Conservation (phyloP, 2,888 invertebrate species). For the Tachina grossa region DNA sequence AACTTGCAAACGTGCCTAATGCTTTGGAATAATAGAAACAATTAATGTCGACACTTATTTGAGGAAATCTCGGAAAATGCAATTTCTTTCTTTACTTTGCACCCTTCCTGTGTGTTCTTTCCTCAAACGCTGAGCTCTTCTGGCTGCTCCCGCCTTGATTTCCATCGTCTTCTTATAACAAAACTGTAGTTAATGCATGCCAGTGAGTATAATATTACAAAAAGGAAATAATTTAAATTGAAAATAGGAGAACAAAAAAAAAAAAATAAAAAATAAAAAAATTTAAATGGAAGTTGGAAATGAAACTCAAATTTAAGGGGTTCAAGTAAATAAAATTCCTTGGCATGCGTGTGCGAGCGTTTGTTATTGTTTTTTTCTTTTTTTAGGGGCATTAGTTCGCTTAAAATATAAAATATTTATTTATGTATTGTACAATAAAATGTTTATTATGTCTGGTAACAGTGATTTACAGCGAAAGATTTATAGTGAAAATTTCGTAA, state of each 20-base stretch:
- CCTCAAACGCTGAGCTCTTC: neutral
- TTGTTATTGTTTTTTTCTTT: neutral
- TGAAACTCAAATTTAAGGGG: constrained; percentile 4
- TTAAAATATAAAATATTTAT: constrained; percentile 31
- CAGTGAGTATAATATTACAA: constrained; percentile 6
- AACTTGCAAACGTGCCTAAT: constrained; percentile 65
- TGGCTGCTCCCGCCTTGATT: neutral
- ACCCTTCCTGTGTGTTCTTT: neutral
- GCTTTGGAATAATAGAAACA: constrained; percentile 65
- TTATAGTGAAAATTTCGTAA: neutral
- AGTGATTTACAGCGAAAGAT: neutral
- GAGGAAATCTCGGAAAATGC: constrained; percentile 42
- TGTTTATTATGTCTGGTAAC: neutral
- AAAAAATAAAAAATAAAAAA: too few relatives aligned
- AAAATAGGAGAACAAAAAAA: neutral
- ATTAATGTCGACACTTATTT: constrained; percentile 69
- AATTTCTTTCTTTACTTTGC: constrained; percentile 6
- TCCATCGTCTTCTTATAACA: neutral
- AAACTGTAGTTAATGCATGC: constrained; percentile 8
- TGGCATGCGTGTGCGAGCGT: neutral
- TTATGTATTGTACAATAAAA: neutral
- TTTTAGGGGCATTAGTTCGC: neutral
- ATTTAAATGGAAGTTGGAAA: constrained; percentile 18
- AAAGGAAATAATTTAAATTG: constrained; percentile 6
- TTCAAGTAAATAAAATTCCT: neutral